Base-by-base conservation (phyloP, 2,888 invertebrate genomes). In the Frankliniella fusca region DNA sequence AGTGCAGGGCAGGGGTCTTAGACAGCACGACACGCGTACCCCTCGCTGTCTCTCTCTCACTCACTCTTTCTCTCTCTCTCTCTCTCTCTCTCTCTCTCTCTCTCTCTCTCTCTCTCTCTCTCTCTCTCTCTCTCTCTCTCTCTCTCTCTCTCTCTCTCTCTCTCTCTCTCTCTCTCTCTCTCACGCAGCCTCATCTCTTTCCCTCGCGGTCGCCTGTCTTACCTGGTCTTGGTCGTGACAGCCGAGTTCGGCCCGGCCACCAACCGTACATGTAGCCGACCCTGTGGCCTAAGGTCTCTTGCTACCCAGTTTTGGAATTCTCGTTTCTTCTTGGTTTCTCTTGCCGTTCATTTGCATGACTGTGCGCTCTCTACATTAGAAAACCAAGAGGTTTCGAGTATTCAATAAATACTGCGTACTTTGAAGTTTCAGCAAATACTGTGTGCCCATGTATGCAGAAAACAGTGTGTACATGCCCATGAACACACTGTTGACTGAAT, bases 61-160 rank as follows among this genome's bases (percentile, higher is more conserved):
- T n/a, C n/a, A n/a, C n/a, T n/a, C n/a, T n/a, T n/a, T n/a, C n/a
- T 50, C 50, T 50, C 50, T 50, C 10, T 65, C 20, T 65, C 20
- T 65, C 65, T 65, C 20, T 65, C 65, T 65, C 15, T 65, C 65
- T 65, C 15, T 65, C 65, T 65, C 15, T 65, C 65, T 65, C 15
- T 65, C 65, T 65, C 15, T 65, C 65, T 65, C 15, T 65, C 65
- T 65, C 15, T 65, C 65, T 65, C 65, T 65, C 65, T 65, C 65
- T 65, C 65, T 65, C 65, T 65, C 65, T 20, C 65, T 65, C 65
- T 65, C 65, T 20, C 65, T 65, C 65, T 20, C 65, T 65, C 65
- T 20, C 65, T 65, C 11, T 65, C 65, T 65, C 65, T 65, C 65
- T 20, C 65, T 65, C 65, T 65, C 65, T 20, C 65, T 65, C 65